phyloP scores from a whole-genome alignment of 2,113 vertebrate species.

The Erpornis zantholeuca region DNA sequence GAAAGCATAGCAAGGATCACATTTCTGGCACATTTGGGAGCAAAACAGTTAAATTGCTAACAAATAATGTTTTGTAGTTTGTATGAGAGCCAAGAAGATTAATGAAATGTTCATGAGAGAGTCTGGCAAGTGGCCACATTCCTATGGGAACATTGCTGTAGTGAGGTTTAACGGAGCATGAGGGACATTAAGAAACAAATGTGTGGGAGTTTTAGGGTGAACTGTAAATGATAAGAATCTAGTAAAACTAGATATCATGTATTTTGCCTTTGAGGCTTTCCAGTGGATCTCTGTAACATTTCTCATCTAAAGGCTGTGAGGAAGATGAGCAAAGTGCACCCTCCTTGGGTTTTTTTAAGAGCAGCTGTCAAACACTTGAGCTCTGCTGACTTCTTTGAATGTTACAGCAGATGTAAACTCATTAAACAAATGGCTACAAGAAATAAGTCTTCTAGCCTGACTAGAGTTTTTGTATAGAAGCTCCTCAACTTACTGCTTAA shows the following conservation, averaged over 20 bases:
- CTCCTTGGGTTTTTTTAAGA: not conserved
- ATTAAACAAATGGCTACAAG: slow-evolving; percentile 41
- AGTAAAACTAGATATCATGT: slow-evolving; percentile 45
- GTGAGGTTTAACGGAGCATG: slow-evolving; percentile 63
- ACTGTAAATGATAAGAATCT: slow-evolving; percentile 68
- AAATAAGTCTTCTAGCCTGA: not conserved
- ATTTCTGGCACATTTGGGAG: slow-evolving; percentile 65
- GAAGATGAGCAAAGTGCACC: not conserved
- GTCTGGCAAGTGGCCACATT: slow-evolving; percentile 78
- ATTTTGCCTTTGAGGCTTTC: slow-evolving; percentile 45
- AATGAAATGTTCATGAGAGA: slow-evolving; percentile 81
- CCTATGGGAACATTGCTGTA: slow-evolving; percentile 78
- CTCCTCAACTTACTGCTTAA: not conserved
- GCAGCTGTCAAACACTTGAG: slow-evolving; percentile 33
- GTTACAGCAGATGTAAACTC: slow-evolving; percentile 22
- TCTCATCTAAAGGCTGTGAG: not conserved
- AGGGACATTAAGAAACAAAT: slow-evolving; percentile 74
- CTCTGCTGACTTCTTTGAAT: not conserved
- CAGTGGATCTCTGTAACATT: not conserved
- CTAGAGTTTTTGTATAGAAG: not conserved
- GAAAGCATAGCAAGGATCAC: slow-evolving; percentile 31
- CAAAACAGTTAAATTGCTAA: slow-evolving; percentile 74
- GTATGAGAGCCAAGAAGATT: slow-evolving; percentile 76
- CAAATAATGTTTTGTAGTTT: slow-evolving; percentile 72
- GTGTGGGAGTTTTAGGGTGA: slow-evolving; percentile 74